These are phyloP conservation scores for Phocoena sinus DNA, from an alignment of 2,113 vertebrate genomes.

Conservation along the genomic window DNA sequence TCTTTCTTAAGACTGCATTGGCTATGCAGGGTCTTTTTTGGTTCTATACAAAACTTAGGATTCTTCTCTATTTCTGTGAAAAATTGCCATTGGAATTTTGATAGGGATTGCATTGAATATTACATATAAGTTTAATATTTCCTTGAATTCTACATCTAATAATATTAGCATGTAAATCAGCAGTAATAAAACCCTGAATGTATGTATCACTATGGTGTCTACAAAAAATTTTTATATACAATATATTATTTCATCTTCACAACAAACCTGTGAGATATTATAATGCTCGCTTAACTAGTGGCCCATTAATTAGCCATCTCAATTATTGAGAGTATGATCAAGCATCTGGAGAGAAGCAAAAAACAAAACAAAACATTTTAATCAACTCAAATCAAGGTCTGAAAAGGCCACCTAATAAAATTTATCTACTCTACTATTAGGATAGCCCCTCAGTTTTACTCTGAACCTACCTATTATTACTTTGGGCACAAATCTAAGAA, in stretches of 20 bases:
- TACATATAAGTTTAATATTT: neutral
- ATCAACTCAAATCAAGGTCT: neutral
- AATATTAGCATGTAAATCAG: neutral
- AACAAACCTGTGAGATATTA: neutral
- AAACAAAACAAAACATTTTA: neutral
- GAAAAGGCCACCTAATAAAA: neutral
- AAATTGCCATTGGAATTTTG: neutral
- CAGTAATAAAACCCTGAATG: neutral
- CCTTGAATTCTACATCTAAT: neutral
- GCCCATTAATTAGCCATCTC: neutral
- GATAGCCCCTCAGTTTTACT: neutral
- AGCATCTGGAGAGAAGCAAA: neutral
- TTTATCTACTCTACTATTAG: neutral
- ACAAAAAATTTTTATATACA: neutral
- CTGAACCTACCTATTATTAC: neutral
- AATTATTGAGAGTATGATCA: neutral
- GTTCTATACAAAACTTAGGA: neutral
- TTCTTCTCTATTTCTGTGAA: neutral
- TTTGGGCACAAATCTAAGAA: neutral
- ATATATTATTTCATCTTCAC: neutral
- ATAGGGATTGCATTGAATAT: neutral
- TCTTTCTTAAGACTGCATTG: neutral
- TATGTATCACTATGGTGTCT: neutral
- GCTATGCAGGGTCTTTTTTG: neutral
- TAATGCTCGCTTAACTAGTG: neutral